Base-by-base conservation (phyloP, 1,140 invertebrate genomes). In the Dendrolimus kikuchii region DNA sequence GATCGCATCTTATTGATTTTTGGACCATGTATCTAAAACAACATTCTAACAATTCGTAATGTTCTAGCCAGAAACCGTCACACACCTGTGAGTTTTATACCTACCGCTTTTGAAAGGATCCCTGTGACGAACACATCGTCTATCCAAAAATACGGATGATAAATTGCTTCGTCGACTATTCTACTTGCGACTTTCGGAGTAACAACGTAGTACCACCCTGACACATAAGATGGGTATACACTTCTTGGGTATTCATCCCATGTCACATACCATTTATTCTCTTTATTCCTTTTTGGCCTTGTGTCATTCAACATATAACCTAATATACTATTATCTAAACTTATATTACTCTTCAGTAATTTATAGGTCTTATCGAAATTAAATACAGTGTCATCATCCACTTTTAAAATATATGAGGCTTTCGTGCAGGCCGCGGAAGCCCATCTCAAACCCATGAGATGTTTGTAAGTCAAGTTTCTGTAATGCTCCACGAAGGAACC, bases 311-410 rank as follows among this genome's bases (percentile, higher is more conserved):
- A 82, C 51, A 93, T 81, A 69, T 93, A 94, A 10, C 95, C 94
- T 40, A 92, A 87, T 5, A 95, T 80, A 51, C 90, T 80, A 56
- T 83, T 73, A 46, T 69, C 64, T 49, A 57, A 76, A 57, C 78
- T 57, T 53, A 77, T 53, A 62, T 66, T 63, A 51, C 61, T 69
- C 55, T 76, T 74, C n/a, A 81, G 74, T 58, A 75, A 88, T 8
- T 74, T 75, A 36, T 90, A 65, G 40, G 95, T 77, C 57, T 90
- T 90, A 49, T 92, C 92, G 6, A 96, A 69, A 82, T 96, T 93
- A 10, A 96, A 88, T 40, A 95, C 91, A 53, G 94, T 94, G 74
- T 97, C 96, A 81, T 97, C 95, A 77, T 98, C 95, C 76, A 95
- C 92, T 90, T 98, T 98, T 5, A 97, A 88, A 8, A 97, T 89